Evolutionary conservation across 2,888 invertebrate species (phyloP).

Genomic region (Cremastinae sp.): DNA sequence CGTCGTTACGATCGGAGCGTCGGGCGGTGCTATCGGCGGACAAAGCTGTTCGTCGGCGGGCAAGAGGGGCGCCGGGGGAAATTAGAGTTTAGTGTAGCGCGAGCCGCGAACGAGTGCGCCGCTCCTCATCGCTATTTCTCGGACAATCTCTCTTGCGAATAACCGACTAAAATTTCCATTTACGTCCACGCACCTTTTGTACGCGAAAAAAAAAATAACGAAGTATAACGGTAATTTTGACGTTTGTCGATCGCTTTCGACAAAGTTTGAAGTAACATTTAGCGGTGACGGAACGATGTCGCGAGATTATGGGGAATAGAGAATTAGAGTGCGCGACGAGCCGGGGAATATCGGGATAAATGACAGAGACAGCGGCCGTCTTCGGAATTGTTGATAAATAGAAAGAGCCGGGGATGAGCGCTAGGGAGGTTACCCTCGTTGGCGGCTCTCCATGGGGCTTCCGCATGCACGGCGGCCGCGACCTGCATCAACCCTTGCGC

Average conservation of each 20-base stretch:
- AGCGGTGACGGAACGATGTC: too few relatives aligned
- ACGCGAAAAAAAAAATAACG: constrained; percentile 10
- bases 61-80: constrained; percentile 69
- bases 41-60: constrained; percentile 61
- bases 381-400: constrained; percentile 27
- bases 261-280: too few relatives aligned
- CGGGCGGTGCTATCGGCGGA: constrained; percentile 61
- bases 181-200: too few relatives aligned
- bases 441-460: constrained; percentile 95
- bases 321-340: constrained; percentile 35
- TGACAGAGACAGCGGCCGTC: constrained; percentile 1
- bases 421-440: constrained; percentile 87
- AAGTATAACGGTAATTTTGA: not conserved
- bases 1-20: constrained; percentile 54
- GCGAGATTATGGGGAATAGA: constrained; percentile 6
- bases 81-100: constrained; percentile 76
- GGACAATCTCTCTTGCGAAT: constrained; percentile 41
- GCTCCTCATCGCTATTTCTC: constrained; percentile 64
- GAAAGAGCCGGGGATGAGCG: constrained; percentile 83
- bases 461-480: constrained; percentile 92
- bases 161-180: not conserved
- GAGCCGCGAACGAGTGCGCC: constrained; percentile 74
- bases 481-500: constrained; percentile 88
- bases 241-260: too few relatives aligned
- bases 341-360: constrained; percentile 13